Evolutionary conservation across 2,888 invertebrate genomes (phyloP).

Genomic region (Drosophila bunnanda): DNA sequence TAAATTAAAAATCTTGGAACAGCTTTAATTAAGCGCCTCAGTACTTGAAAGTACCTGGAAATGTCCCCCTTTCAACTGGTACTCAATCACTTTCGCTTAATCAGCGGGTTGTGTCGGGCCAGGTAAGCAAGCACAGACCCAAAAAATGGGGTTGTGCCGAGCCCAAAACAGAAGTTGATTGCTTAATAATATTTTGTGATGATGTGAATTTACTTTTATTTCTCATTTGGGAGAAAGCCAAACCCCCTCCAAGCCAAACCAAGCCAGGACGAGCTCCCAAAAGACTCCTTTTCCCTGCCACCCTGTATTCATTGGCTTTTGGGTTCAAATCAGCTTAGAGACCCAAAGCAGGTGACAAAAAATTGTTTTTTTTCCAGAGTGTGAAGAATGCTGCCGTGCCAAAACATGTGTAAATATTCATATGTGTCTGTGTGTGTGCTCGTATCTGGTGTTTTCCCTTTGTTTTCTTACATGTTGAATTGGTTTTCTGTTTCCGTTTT

Average conservation of each 20-base stretch:
- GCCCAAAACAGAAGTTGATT: conserved; percentile 72
- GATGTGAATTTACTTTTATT: conserved; percentile 82
- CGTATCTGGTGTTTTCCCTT: conserved; percentile 34
- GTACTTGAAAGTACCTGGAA: conserved; percentile 22
- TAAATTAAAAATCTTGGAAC: conserved; percentile 50
- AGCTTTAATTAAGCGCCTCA: conserved; percentile 56
- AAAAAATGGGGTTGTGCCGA: conserved; percentile 34
- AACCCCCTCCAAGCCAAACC: neutral
- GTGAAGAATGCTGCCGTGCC: conserved; percentile 59
- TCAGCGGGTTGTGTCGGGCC: conserved; percentile 57
- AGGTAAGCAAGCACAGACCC: conserved; percentile 54
- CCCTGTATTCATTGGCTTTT: conserved; percentile 64
- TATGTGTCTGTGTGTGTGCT: conserved; percentile 43
- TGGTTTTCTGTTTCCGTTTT: conserved; percentile 49
- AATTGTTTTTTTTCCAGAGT: conserved; percentile 13
- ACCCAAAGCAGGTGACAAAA: conserved; percentile 64
- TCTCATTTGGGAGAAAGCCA: conserved; percentile 72
- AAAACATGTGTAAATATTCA: conserved; percentile 77
- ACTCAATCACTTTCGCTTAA: conserved; percentile 74
- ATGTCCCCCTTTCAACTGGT: conserved; percentile 25
- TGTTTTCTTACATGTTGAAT: conserved; percentile 60
- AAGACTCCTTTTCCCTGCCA: conserved; percentile 18
- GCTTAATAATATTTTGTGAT: conserved; percentile 82
- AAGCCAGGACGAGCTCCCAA: neutral
- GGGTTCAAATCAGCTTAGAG: conserved; percentile 57